A percentile compares a stretch with the other conserved stretches of the same genome.
Conservation (phyloP, 2,797 vertebrate genomes). For the Cyprinodon diabolis region DNA sequence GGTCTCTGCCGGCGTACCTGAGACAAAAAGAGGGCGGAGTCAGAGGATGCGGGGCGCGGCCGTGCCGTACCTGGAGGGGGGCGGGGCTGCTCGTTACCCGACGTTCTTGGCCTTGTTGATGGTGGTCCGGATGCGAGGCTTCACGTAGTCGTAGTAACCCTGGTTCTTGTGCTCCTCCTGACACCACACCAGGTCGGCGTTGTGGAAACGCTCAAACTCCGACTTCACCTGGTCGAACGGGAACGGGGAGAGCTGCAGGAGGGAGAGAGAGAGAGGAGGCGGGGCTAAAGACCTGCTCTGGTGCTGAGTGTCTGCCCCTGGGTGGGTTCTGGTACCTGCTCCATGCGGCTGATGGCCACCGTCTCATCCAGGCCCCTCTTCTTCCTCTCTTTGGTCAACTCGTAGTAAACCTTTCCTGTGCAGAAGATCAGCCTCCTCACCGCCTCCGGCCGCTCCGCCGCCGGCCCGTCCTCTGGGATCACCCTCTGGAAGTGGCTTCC, state of each 20-base stretch:
- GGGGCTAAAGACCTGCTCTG: not conserved
- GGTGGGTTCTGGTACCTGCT: slow-evolving; percentile 82
- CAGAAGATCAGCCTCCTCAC: slow-evolving; percentile 92
- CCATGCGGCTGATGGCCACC: slow-evolving; percentile 89
- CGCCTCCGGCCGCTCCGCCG: slow-evolving; percentile 64
- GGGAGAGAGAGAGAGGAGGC: not conserved
- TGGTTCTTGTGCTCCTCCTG: slow-evolving; percentile 99
- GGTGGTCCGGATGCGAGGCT: slow-evolving; percentile 91
- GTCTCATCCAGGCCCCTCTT: slow-evolving; percentile 80
- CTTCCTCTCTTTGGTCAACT: slow-evolving; percentile 89
- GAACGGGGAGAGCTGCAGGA: slow-evolving; percentile 90
- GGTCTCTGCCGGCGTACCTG: slow-evolving; percentile 92
- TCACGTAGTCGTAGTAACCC: slow-evolving; percentile 96
- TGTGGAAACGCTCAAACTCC: slow-evolving; percentile 85
- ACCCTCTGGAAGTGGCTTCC: slow-evolving; percentile 90
- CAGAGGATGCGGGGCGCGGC: not conserved
- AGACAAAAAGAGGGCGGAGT: slow-evolving; percentile 13
- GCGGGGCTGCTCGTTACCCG: slow-evolving; percentile 72
- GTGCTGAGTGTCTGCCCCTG: not conserved
- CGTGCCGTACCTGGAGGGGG: not conserved
- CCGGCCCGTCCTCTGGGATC: slow-evolving; percentile 83
- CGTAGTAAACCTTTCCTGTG: slow-evolving; percentile 94
- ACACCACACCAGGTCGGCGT: slow-evolving; percentile 92
- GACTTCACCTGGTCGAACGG: slow-evolving; percentile 92
- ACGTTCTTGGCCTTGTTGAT: slow-evolving; percentile 84